Percentiles rank a stretch among this genome's conserved stretches.
These are phyloP conservation scores for Lydus trimaculatus DNA, from an alignment of 2,888 invertebrate genomes.

Conservation along the genomic window DNA sequence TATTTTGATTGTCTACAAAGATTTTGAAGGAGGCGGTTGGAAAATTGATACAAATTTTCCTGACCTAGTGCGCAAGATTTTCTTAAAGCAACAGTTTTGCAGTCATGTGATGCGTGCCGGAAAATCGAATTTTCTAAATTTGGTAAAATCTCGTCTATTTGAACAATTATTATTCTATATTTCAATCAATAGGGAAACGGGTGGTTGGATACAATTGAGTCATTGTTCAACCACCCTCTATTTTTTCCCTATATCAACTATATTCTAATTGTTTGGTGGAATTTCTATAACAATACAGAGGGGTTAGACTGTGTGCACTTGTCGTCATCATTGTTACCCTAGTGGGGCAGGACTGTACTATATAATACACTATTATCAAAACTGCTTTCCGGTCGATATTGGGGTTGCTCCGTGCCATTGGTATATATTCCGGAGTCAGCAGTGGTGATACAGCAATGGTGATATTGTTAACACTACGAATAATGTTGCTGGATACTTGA, in stretches of 20 bases:
- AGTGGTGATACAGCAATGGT: conserved; percentile 41
- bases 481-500: not conserved
- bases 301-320: conserved; percentile 11
- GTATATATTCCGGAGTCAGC: conserved; percentile 44
- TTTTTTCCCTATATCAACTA: not conserved
- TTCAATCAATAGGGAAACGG: not conserved
- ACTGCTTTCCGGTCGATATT: conserved; percentile 59
- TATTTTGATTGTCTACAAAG: not conserved
- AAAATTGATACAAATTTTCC: not conserved
- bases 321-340: not conserved
- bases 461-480: conserved; percentile 39
- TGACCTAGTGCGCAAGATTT: not conserved
- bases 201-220: not conserved
- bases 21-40: not conserved
- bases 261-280: not conserved
- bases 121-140: not conserved
- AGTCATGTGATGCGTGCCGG: not conserved
- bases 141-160: not conserved
- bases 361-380: conserved; percentile 48
- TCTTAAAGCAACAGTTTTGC: not conserved
- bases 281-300: conserved; percentile 6
- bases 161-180: too few relatives aligned
- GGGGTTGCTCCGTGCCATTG: conserved; percentile 56
- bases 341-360: not conserved
- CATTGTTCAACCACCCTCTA: not conserved